Evolutionary conservation across 2,797 vertebrate species (phyloP).

Genomic region (Carcharodon carcharias): DNA sequence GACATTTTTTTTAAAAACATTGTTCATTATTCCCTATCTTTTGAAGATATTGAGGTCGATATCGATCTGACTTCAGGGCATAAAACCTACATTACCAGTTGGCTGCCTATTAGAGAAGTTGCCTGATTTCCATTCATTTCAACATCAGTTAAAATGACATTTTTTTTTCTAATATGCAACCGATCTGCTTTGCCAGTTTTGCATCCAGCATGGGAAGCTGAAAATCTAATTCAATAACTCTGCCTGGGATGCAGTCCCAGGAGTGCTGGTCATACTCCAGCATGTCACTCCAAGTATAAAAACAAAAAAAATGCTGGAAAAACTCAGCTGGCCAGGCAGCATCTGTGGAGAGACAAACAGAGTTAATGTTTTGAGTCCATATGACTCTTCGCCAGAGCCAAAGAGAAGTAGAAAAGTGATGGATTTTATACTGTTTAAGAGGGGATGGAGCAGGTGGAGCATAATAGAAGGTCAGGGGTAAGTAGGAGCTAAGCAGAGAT

Average conservation of each 20-base stretch:
- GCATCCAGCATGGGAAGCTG: background rate
- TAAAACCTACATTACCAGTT: background rate
- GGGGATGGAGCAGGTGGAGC: too few relatives aligned
- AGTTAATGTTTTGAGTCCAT: too few relatives aligned
- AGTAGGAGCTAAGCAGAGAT: too few relatives aligned
- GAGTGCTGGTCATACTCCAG: background rate
- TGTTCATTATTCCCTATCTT: background rate
- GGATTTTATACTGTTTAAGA: too few relatives aligned
- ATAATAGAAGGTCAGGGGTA: too few relatives aligned
- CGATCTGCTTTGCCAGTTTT: background rate
- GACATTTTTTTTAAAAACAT: background rate
- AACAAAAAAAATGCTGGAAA: too few relatives aligned
- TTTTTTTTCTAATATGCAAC: background rate
- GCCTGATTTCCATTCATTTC: background rate
- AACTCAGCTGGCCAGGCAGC: too few relatives aligned
- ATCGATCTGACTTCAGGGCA: background rate
- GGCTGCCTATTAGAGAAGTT: background rate
- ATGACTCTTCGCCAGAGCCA: too few relatives aligned
- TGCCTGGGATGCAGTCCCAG: background rate
- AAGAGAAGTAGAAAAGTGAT: too few relatives aligned
- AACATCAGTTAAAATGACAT: background rate
- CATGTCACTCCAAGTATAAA: background rate
- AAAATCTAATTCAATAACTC: background rate
- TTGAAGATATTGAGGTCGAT: background rate
- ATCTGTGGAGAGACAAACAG: too few relatives aligned